Evolutionary conservation across 2,113 vertebrate species (phyloP), one percentile per base, ranked within the genome.

Genomic region (Petroica traversi): DNA sequence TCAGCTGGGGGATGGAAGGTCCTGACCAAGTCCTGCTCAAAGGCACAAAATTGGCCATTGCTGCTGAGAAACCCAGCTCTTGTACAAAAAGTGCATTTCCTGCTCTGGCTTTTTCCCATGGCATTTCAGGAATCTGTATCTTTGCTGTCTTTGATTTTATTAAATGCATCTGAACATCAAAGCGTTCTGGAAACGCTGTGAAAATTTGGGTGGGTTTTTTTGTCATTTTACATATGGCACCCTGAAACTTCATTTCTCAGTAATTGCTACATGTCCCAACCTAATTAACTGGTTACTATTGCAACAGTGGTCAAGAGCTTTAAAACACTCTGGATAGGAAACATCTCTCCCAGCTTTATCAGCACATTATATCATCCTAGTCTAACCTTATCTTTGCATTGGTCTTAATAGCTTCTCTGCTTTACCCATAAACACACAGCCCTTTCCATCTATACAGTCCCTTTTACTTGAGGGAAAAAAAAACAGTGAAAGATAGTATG

Each of bases 301-400:
- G 71, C 71, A 88, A 54, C 77, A 79, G 62, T 83, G 91, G 88
- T 93, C 66, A 76, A 93, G 93, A 84, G 36, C 74, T 95, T 94
- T 88, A 55, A 89, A 92, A 93, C 31, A 66, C 69, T 64, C 41
- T 13, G 19, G 19, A 24, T 75, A 73, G 46, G 58, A 76, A 83
- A 93, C 17, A 46, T 69, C 78, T 85, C 66, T 91, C 33, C 29
- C 38, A 85, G 72, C 51, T 92, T 94, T 86, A 95, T 95, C 81
- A 80, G 48, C 36, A 48, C n/a, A 67, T 59, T 79, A 4, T 31
- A 88, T 88, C 63, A 88, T 86, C 54, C 46, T 59, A 33, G n/a
- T 85, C 68, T 80, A 88, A 74, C n/a, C 45, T 94, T 93, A 77
- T 84, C 55, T 89, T 81, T 78, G 43, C 20, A 26, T 14, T 67